These are phyloP conservation scores for Drosophila hamatofila DNA, from an alignment of 2,888 invertebrate genomes.

Conservation along the genomic window DNA sequence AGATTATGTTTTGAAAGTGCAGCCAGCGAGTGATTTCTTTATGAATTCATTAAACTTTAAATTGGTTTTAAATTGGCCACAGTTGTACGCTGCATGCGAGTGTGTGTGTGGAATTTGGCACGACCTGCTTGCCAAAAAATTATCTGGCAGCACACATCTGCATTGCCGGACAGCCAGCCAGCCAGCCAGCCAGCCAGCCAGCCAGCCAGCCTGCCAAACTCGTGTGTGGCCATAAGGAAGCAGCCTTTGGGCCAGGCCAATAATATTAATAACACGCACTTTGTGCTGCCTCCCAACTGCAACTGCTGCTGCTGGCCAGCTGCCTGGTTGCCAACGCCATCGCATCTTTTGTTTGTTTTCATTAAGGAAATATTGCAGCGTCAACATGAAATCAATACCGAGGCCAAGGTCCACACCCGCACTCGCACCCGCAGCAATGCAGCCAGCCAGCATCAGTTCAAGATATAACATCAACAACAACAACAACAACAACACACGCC, in stretches of 20 bases:
- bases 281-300: constrained; percentile 53
- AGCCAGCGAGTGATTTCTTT: constrained; percentile 77
- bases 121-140: constrained; percentile 75
- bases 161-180: constrained; percentile 27
- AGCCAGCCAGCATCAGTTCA: constrained; percentile 44
- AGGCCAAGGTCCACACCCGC: constrained; percentile 69
- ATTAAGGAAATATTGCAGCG: constrained; percentile 81
- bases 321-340: constrained; percentile 56
- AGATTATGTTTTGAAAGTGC: constrained; percentile 81
- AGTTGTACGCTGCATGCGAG: constrained; percentile 35
- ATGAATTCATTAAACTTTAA: constrained; percentile 82
- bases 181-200: constrained; percentile 5
- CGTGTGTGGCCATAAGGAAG: constrained; percentile 56
- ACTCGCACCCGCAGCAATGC: constrained; percentile 56
- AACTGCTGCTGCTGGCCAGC: constrained; percentile 55
- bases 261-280: constrained; percentile 82
- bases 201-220: constrained; percentile 20
- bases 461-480: constrained; percentile 28
- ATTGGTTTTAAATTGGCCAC: constrained; percentile 81
- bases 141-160: constrained; percentile 71
- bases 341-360: constrained; percentile 78
- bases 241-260: constrained; percentile 71
- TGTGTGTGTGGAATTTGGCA: constrained; percentile 72
- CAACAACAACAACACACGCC: constrained; percentile 21
- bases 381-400: constrained; percentile 81